Evolutionary conservation across 2,113 vertebrate genomes (phyloP), one percentile per base, ranked within the genome.

Genomic region (Atrichornis clamosus): DNA sequence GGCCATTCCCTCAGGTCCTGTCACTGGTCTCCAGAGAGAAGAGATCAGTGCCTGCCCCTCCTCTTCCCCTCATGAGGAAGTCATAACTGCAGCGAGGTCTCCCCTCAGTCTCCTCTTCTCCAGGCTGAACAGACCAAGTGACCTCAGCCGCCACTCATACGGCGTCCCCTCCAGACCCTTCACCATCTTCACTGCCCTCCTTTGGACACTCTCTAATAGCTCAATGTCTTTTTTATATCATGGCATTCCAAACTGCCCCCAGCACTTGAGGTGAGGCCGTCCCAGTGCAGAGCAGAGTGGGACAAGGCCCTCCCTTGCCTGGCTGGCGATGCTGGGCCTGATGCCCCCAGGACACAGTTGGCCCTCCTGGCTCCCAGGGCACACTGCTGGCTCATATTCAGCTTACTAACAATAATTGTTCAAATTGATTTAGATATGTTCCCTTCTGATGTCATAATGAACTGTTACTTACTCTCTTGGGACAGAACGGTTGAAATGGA

Each of bases 61-160:
- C 10, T 15, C 18, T 60, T 60, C 21, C 16, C 9, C 26, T 64
- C 27, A 0, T 0, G 5, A 73, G 67, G 22, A 37, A 15, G 27
- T 6, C 65, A 26, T 0, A 41, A 6, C 22, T 9, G 7, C 32
- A 49, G 1, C 65, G 35, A 65, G 35, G 1, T 58, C 22, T 73
- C 11, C 13, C 21, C 32, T 56, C 6, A 7, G 30, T 47, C 2
- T 56, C 16, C n/a, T 87, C n/a, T 35, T 35, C 58, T 26, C 11
- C 26, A 37, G 76, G 50, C 35, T 73, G 86, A 73, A 18, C 75
- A 56, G 11, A 50, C 21, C 42, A 18, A 72, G 11, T 50, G 32
- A 35, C 42, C 50, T 65, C 32, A 37, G 32, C 22, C 9, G 0
- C 15, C 65, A 5, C 58, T 64, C 17, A 12, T 1, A 5, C 0